A percentile compares a stretch with the other conserved stretches of the same genome.
Conservation (phyloP, 2,113 vertebrate species). For the Brachypodius melanocephalos region DNA sequence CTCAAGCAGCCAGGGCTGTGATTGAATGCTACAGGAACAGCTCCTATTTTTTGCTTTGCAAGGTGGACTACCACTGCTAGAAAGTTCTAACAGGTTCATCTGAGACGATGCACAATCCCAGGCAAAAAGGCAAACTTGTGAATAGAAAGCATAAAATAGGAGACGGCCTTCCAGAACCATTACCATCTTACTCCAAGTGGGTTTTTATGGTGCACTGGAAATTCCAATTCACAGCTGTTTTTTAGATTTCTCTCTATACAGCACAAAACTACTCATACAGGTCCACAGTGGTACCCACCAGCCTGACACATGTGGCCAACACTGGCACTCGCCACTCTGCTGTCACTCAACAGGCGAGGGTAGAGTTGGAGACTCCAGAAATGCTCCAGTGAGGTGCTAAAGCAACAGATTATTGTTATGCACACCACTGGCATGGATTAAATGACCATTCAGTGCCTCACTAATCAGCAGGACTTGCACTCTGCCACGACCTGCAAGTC, state of each 20-base stretch:
- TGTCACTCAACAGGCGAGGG: fast-evolving
- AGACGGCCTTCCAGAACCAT: not conserved
- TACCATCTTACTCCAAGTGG: not conserved
- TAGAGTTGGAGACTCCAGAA: not conserved
- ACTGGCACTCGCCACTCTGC: not conserved
- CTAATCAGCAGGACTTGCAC: not conserved
- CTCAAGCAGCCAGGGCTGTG: not conserved
- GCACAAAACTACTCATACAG: not conserved
- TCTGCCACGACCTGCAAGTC: not conserved
- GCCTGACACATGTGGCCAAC: not conserved
- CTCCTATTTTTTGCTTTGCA: not conserved
- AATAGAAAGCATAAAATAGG: not conserved
- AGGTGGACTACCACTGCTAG: not conserved
- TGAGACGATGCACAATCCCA: not conserved
- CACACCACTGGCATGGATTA: not conserved
- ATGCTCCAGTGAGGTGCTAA: not conserved
- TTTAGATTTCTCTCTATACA: not conserved
- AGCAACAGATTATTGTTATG: not conserved
- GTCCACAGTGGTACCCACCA: not conserved
- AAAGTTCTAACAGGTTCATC: not conserved
- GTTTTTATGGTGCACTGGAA: not conserved
- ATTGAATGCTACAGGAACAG: not conserved
- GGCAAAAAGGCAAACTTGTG: not conserved
- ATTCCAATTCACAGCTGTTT: not conserved
- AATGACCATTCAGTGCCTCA: not conserved